Evolutionary conservation across 2,888 invertebrate species (phyloP), one percentile per base, ranked within the genome.

Genomic region (Drosophila subquinaria): DNA sequence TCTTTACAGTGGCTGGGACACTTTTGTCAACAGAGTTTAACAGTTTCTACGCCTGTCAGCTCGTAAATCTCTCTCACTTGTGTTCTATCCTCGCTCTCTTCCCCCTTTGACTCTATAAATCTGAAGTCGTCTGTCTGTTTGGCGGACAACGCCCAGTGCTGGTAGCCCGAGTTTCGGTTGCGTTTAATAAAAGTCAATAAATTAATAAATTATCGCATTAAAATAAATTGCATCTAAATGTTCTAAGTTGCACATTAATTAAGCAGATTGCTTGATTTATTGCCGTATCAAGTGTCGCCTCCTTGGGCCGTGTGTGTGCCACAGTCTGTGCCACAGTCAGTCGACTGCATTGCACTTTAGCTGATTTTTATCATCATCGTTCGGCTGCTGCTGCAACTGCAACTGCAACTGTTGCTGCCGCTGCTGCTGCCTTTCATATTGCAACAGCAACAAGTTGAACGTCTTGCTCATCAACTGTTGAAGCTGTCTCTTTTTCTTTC

Each of bases 121-220:
- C 13, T 13, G 10, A 10, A 3, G 33, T 3, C 10, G 35, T 50
- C 35, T 17, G 6, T 52, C 36, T 51, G 17, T 33, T 30, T 10
- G 4, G 33, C 8, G 43, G 36, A 50, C 38, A 66, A 73, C 76
- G 76, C 78, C 75, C 75, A 67, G 71, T 13, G 38, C 64, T 69
- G 62, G 69, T 65, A 73, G 77, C 65, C 51, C 20, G 60, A 43
- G 55, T 59, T 33, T 27, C 55, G 59, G 20, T 70, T 72, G 65
- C 71, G 69, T 77, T 82, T 88, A 91, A 91, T 92, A 91, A 92
- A 92, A 90, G 90, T 91, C 92, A 90, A 92, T 92, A 92, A 92
- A 92, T 92, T 92, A 92, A 92, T 92, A 92, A 92, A 92, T 92
- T 92, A 92, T 92, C 92, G 91, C 89, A 92, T 92, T 92, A 92